phyloP scores from a whole-genome alignment of 2,113 vertebrate genomes.

The Oncorhynchus nerka region DNA sequence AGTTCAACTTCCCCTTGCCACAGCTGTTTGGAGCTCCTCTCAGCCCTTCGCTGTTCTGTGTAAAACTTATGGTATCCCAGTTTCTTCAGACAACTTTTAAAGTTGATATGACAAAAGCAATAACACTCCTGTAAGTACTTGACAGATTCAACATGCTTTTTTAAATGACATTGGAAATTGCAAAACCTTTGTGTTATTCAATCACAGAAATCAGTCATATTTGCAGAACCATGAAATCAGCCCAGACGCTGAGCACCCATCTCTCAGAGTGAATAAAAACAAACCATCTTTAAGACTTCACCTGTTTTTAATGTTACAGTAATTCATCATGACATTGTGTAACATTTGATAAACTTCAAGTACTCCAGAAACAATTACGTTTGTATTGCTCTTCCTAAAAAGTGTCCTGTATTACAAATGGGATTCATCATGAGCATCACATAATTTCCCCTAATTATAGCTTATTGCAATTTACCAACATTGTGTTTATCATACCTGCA shows the following conservation, averaged over 20 bases:
- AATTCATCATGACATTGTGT: slow-evolving; percentile 23
- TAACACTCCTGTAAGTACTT: too few relatives aligned
- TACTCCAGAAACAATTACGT: slow-evolving; percentile 29
- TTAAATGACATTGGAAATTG: too few relatives aligned
- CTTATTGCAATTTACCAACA: neutral
- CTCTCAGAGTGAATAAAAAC: neutral
- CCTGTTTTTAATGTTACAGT: slow-evolving; percentile 53
- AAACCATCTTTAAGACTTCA: neutral
- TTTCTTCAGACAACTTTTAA: too few relatives aligned
- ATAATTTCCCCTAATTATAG: neutral
- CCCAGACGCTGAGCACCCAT: neutral
- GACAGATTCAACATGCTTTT: too few relatives aligned
- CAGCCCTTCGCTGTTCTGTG: too few relatives aligned
- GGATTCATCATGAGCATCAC: slow-evolving; percentile 34
- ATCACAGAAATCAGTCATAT: neutral
- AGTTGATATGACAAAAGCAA: too few relatives aligned
- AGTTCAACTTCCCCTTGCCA: too few relatives aligned
- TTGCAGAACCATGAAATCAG: neutral
- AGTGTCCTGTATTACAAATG: slow-evolving; percentile 9
- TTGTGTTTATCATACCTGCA: neutral
- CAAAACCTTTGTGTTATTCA: too few relatives aligned
- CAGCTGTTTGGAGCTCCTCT: too few relatives aligned
- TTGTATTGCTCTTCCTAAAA: neutral
- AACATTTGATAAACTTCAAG: neutral
- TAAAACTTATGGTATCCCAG: too few relatives aligned